Evolutionary conservation across 2,888 invertebrate species (phyloP), one percentile per base, ranked within the genome.

Genomic region (Cephus spinipes): DNA sequence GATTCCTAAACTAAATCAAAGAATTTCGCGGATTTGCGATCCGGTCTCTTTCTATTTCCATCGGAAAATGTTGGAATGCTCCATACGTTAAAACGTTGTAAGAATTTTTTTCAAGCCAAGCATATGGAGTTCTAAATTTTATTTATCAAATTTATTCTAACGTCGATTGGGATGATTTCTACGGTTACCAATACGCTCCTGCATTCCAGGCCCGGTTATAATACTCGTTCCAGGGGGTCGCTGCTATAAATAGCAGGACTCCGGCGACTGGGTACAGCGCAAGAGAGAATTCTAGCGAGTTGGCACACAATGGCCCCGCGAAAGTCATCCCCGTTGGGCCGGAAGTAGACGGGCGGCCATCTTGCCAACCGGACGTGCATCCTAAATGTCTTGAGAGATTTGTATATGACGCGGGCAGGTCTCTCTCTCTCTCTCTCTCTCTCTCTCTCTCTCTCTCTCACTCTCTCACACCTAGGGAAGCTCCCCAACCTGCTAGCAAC

Each of bases 341-440:
- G 89, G 89, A 89, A 87, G 86, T 86, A 84, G 82, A 86, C 83
- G 84, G 87, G 85, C 87, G 85, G 90, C 89, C 89, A 89, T 89
- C 88, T 88, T 89, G 87, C 86, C 84, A 86, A 83, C 84, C 87
- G 89, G 88, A 89, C 84, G 89, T 87, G 85, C 89, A 88, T 89
- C 85, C 88, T 89, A 89, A 89, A 89, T 87, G 88, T 89, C 88
- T 89, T 87, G 83, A 82, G 84, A 85, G 86, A 87, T 87, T 87
- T 87, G 87, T 87, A 83, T 84, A 83, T 83, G 84, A 83, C 81
- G 85, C 81, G 79, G 79, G 80, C 78, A n/a, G 4, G 23, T 55
- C 11, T 55, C 55, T 23, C 55, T 55, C 55, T 40, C 55, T 40
- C 23, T 40, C 40, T 23, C 40, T 40, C 40, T 12, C 15, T 36